These are phyloP conservation scores for Enteromius trimaculatus DNA, from an alignment of 2,797 vertebrate species.

Conservation along the genomic window DNA sequence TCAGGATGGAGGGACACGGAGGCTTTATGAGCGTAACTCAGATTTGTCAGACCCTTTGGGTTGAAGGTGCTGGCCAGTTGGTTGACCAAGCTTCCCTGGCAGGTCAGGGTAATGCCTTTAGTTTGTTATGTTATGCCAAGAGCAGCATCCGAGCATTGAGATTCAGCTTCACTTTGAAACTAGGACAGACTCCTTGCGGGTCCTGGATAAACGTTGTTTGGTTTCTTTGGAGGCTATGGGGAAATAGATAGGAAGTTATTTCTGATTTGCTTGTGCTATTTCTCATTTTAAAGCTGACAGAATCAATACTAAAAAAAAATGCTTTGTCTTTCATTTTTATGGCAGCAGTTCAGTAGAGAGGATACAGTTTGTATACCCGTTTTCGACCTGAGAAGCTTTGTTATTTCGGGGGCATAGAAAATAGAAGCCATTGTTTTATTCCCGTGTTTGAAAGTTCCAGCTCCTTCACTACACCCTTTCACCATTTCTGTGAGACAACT, in stretches of 20 bases:
- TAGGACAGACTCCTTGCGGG: constrained; percentile 48
- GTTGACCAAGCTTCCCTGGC: constrained; percentile 22
- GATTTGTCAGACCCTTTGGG: background rate
- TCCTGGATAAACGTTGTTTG: constrained; percentile 52
- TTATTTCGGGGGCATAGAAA: constrained; percentile 53
- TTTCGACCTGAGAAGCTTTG: constrained; percentile 49
- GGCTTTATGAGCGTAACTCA: constrained; percentile 12
- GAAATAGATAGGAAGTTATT: constrained; percentile 53
- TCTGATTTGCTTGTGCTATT: constrained; percentile 53
- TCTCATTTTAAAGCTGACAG: constrained; percentile 52
- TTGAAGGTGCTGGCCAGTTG: constrained; percentile 1
- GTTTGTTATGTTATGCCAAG: constrained; percentile 36
- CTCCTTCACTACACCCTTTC: constrained; percentile 51
- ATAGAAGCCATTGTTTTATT: constrained; percentile 50
- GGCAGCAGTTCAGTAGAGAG: constrained; percentile 36
- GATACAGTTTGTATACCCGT: constrained; percentile 31
- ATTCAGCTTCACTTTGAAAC: constrained; percentile 46
- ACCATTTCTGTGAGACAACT: constrained; percentile 43
- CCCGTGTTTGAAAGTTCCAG: constrained; percentile 55
- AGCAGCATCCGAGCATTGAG: background rate
- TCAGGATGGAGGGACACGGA: background rate
- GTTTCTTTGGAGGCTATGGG: constrained; percentile 40
- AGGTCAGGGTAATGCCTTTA: constrained; percentile 4
- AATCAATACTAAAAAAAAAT: constrained; percentile 54
- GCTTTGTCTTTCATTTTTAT: constrained; percentile 46